Evolutionary conservation across 2,113 vertebrate genomes (phyloP).

Genomic region (Cathartes aura): DNA sequence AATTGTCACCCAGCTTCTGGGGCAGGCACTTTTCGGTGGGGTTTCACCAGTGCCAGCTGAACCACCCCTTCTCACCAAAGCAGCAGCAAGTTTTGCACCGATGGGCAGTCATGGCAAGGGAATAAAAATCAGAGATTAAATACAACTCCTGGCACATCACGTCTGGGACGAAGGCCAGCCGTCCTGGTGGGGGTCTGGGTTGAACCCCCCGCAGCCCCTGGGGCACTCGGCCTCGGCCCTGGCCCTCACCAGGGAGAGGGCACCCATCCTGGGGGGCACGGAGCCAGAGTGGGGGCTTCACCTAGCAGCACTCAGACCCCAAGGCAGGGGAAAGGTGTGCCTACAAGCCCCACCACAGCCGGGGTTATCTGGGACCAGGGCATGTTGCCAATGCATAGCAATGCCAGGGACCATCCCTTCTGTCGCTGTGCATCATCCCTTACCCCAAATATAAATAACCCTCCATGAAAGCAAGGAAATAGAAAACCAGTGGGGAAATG

Average conservation of each 20-base stretch:
- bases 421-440: neutral
- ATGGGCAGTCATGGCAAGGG: neutral
- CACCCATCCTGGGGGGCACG: neutral
- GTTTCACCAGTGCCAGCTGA: neutral
- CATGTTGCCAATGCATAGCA: neutral
- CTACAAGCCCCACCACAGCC: neutral
- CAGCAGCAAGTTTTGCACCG: neutral
- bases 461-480: neutral
- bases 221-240: accelerated
- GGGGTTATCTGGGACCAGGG: neutral
- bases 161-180: accelerated
- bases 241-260: neutral
- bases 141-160: accelerated
- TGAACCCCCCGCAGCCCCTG: neutral
- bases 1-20: neutral
- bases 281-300: neutral
- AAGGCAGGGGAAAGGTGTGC: neutral
- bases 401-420: neutral
- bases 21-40: accelerated
- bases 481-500: accelerated
- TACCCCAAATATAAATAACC: neutral
- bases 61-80: neutral
- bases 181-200: accelerated
- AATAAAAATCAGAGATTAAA: neutral
- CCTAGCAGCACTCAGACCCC: neutral